Percentiles rank a stretch among this genome's conserved stretches.
These are phyloP conservation scores for Thymallus thymallus DNA, from an alignment of 2,113 vertebrate species.

Conservation along the genomic window DNA sequence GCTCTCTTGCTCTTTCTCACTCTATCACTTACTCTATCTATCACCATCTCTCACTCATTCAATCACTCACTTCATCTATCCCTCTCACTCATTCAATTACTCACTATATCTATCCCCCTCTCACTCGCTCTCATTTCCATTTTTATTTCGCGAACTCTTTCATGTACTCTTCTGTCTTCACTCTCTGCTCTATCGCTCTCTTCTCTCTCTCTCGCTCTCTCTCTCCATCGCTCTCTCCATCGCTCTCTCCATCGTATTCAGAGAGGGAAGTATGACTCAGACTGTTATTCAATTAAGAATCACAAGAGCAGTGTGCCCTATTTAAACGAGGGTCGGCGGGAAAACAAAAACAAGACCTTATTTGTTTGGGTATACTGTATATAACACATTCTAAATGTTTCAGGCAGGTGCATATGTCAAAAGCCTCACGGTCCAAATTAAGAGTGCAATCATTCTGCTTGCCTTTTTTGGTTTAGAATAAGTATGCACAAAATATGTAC, in stretches of 20 bases:
- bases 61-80: constrained; percentile 7
- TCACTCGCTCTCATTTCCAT: too few species aligned
- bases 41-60: background rate
- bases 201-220: background rate
- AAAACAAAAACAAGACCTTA: constrained; percentile 28
- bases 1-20: too few species aligned
- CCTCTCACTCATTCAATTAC: background rate
- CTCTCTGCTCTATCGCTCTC: background rate
- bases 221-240: background rate
- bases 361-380: constrained; percentile 6
- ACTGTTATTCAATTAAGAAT: constrained; percentile 44
- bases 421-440: background rate
- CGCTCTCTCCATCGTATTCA: constrained; percentile 39
- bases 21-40: background rate
- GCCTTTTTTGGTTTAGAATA: background rate
- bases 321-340: constrained; percentile 41
- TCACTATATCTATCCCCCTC: background rate
- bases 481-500: too few species aligned
- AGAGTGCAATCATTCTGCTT: background rate
- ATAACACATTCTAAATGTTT: constrained; percentile 6
- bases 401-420: background rate
- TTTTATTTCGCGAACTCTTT: too few species aligned
- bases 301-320: constrained; percentile 19
- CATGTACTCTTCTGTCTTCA: background rate
- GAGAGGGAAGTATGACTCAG: constrained; percentile 32